phyloP scores from a whole-genome alignment of 2,797 vertebrate genomes.

The Pitangus sulphuratus region DNA sequence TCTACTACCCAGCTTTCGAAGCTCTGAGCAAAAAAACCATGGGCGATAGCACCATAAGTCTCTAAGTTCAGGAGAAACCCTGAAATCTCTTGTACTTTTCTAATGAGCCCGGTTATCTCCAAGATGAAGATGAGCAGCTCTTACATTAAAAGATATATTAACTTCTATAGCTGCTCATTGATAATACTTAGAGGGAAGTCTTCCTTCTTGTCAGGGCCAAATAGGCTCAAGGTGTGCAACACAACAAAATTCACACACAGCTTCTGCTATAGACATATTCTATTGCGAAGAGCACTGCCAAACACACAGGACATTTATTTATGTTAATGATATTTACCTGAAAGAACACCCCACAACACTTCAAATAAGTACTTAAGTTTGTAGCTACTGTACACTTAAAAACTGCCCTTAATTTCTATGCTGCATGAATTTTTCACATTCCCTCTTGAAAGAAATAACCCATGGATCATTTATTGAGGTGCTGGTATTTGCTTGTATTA shows the following conservation, averaged over 20 bases:
- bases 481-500: conserved; percentile 47
- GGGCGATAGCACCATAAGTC: not conserved
- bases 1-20: not conserved
- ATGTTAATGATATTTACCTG: not conserved
- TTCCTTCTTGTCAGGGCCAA: not conserved
- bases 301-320: not conserved
- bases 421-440: conserved; percentile 4
- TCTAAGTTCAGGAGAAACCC: not conserved
- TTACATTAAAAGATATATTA: not conserved
- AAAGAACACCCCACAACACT: not conserved
- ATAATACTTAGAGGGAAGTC: not conserved
- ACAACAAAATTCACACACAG: not conserved
- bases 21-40: not conserved
- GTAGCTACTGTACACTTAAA: conserved; percentile 53
- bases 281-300: not conserved
- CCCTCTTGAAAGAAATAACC: conserved; percentile 43
- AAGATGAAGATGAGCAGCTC: not conserved
- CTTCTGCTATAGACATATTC: not conserved
- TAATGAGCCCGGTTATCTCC: not conserved
- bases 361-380: conserved; percentile 32
- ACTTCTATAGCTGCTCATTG: not conserved
- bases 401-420: conserved; percentile 1
- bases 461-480: not conserved
- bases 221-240: not conserved
- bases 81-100: not conserved